A percentile compares a stretch with the other conserved stretches of the same genome.
Conservation (phyloP, 2,888 invertebrate species). For the Ochropleura leucogaster region DNA sequence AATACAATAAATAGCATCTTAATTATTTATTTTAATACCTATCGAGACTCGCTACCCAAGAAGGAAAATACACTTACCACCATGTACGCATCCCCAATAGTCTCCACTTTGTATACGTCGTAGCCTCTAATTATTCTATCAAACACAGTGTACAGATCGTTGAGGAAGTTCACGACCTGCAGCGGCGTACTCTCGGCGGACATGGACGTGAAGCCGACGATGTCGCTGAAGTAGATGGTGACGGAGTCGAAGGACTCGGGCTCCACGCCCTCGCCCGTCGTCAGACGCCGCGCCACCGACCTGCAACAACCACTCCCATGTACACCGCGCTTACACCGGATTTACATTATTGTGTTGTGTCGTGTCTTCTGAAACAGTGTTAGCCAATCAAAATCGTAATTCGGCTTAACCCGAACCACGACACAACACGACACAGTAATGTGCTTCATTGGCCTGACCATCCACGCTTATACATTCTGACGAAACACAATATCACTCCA, state of each 20-base stretch:
- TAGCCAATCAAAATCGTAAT: not conserved
- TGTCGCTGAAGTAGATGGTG: slow-evolving; percentile 99
- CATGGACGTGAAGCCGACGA: slow-evolving; percentile 98
- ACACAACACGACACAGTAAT: slow-evolving; percentile 8
- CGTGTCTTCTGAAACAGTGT: not conserved
- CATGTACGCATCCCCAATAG: slow-evolving; percentile 95
- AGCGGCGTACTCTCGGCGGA: slow-evolving; percentile 98
- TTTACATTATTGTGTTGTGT: slow-evolving; percentile 5
- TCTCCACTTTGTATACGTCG: slow-evolving; percentile 99
- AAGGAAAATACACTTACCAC: slow-evolving; percentile 86
- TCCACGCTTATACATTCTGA: slow-evolving; percentile 16
- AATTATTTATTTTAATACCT: not conserved
- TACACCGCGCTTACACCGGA: slow-evolving; percentile 20
- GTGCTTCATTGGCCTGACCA: not conserved
- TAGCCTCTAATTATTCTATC: slow-evolving; percentile 99
- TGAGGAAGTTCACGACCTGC: slow-evolving; percentile 98
- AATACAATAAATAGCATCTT: slow-evolving; percentile 23
- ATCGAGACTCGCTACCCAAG: not conserved
- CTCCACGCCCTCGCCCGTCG: slow-evolving; percentile 96
- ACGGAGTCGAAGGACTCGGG: slow-evolving; percentile 98
- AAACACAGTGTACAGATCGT: slow-evolving; percentile 99
- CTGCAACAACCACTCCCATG: slow-evolving; percentile 86
- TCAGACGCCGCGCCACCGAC: slow-evolving; percentile 96
- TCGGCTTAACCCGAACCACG: not conserved
- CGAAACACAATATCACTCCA: slow-evolving; percentile 31